phyloP scores from a whole-genome alignment of 2,797 vertebrate species.

The Cryptoprocta ferox region DNA sequence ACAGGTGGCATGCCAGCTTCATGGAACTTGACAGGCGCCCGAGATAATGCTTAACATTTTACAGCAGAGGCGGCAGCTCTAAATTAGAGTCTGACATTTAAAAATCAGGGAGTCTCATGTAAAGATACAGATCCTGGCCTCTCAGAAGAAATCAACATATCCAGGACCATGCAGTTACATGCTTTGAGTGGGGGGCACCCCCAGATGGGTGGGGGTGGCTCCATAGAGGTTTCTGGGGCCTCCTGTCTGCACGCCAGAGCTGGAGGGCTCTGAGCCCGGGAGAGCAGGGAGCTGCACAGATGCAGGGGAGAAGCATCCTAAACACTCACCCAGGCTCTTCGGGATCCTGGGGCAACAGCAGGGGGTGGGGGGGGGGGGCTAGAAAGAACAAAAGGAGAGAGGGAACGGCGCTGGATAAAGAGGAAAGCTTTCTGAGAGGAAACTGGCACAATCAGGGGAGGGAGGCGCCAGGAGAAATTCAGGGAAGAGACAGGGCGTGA shows the following conservation, averaged over 20 bases:
- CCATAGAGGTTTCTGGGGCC: not conserved
- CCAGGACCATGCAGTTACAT: not conserved
- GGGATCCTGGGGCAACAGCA: not conserved
- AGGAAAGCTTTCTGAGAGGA: not conserved
- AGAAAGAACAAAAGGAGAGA: not conserved
- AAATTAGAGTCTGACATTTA: not conserved
- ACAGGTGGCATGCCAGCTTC: not conserved
- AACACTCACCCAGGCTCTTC: not conserved
- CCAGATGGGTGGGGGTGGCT: not conserved
- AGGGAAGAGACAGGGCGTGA: not conserved
- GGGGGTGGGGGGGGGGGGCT: no score
- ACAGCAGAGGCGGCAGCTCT: not conserved
- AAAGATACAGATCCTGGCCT: not conserved
- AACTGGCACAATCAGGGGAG: not conserved
- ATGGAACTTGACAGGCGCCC: not conserved
- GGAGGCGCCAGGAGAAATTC: not conserved
- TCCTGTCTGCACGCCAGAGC: accelerated
- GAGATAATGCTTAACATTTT: not conserved
- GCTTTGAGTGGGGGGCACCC: not conserved
- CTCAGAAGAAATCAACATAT: not conserved
- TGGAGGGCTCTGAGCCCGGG: not conserved
- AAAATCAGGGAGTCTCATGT: not conserved
- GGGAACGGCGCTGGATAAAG: not conserved
- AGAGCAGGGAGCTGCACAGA: not conserved
- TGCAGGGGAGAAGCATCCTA: not conserved